Evolutionary conservation across 2,888 invertebrate species (phyloP).

Genomic region (Lasius fuliginosus): DNA sequence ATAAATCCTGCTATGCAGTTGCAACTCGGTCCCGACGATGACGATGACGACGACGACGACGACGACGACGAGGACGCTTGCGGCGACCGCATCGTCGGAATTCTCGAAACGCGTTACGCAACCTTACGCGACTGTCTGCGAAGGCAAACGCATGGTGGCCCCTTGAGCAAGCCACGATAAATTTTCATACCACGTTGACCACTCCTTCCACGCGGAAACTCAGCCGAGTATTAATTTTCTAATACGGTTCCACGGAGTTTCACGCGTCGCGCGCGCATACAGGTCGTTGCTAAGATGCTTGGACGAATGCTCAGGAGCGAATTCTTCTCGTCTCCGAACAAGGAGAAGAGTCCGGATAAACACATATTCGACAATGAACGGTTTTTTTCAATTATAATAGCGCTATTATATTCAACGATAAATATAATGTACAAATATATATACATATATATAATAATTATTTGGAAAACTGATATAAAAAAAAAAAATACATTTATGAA

Average conservation of each 20-base stretch:
- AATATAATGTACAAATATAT: neutral
- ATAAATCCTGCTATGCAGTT: slow-evolving; percentile 61
- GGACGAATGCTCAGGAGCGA: neutral
- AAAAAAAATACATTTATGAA: neutral
- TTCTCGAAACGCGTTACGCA: slow-evolving; percentile 76
- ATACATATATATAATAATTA: neutral
- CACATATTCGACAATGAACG: neutral
- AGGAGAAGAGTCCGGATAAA: neutral
- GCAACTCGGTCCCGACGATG: slow-evolving; percentile 19
- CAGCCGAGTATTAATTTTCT: slow-evolving; percentile 72
- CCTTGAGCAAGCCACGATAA: slow-evolving; percentile 76
- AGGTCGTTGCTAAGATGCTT: slow-evolving; percentile 16
- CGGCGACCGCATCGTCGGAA: slow-evolving; percentile 68
- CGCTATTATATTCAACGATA: neutral
- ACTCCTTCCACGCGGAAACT: slow-evolving; percentile 79
- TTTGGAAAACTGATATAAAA: neutral
- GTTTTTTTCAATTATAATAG: neutral
- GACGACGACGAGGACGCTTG: slow-evolving; percentile 40
- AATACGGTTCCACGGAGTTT: slow-evolving; percentile 68
- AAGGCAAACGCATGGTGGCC: slow-evolving; percentile 62
- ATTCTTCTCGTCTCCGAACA: neutral
- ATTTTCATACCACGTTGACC: slow-evolving; percentile 81
- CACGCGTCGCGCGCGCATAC: slow-evolving; percentile 35
- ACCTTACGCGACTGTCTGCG: slow-evolving; percentile 60
- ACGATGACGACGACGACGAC: slow-evolving; percentile 6